phyloP scores from a whole-genome alignment of 2,888 invertebrate genomes.

The Cheilosia vulpina region DNA sequence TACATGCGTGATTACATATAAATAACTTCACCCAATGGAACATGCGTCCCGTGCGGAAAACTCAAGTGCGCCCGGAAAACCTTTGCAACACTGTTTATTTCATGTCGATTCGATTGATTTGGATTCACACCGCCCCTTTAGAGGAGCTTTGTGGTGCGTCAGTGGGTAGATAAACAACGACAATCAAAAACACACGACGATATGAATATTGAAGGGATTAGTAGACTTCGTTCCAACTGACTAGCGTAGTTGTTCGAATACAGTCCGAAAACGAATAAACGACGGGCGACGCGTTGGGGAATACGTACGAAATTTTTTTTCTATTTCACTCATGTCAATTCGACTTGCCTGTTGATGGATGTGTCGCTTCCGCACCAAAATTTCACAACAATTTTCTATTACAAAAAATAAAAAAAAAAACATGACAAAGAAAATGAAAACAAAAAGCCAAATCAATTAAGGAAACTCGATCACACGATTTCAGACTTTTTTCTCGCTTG shows the following conservation, averaged over 20 bases:
- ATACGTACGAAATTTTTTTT: no score
- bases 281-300: no score
- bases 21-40: not conserved
- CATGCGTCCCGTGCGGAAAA: conserved; percentile 19
- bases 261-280: no score
- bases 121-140: conserved; percentile 25
- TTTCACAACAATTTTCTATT: no score
- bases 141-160: not conserved
- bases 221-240: no score
- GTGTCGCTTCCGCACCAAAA: no score
- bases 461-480: not conserved
- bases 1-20: not conserved
- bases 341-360: no score
- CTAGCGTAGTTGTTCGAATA: no score
- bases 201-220: no score
- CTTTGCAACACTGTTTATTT: not conserved
- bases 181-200: no score
- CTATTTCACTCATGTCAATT: no score
- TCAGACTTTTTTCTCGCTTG: not conserved
- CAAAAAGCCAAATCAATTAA: not conserved
- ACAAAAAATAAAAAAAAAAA: not conserved
- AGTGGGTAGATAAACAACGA: not conserved
- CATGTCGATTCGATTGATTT: not conserved
- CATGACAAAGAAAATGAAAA: not conserved
- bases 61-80: not conserved